These are phyloP conservation scores for Hipparchia sbordonii DNA, from an alignment of 2,888 invertebrate genomes.

Conservation along the genomic window DNA sequence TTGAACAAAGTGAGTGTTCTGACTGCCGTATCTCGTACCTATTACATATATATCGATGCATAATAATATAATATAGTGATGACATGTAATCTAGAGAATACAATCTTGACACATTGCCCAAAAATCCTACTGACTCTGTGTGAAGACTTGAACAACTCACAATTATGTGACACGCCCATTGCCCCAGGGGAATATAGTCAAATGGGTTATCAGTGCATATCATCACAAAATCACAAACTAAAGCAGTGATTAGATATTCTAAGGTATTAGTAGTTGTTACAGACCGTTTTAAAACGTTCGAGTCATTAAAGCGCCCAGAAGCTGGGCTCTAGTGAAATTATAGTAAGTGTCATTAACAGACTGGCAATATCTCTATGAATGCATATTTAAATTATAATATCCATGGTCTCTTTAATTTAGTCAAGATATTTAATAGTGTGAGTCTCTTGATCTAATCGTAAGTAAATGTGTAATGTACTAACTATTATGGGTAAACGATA, in stretches of 20 bases:
- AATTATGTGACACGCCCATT: constrained; percentile 65
- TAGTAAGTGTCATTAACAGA: constrained; percentile 80
- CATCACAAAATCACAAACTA: constrained; percentile 82
- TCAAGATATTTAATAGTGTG: constrained; percentile 82
- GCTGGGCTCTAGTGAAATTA: constrained; percentile 80
- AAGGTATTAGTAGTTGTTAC: constrained; percentile 83
- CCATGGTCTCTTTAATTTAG: constrained; percentile 80
- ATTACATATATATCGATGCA: no score
- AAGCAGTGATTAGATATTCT: constrained; percentile 81
- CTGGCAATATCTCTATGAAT: constrained; percentile 81
- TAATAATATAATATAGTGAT: constrained; percentile 55
- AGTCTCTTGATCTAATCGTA: constrained; percentile 78
- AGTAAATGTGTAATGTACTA: constrained; percentile 75
- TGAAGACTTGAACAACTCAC: constrained; percentile 67
- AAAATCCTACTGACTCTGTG: constrained; percentile 64
- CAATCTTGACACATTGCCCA: constrained; percentile 69
- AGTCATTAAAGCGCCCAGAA: constrained; percentile 79
- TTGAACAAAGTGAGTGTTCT: no score
- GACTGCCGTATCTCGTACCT: no score
- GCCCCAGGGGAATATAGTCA: constrained; percentile 68
- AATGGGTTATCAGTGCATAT: constrained; percentile 81
- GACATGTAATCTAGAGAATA: constrained; percentile 71
- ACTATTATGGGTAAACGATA: constrained; percentile 63
- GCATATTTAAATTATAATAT: constrained; percentile 80
- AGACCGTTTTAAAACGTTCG: constrained; percentile 76